Conservation (phyloP, 1,140 invertebrate genomes). For the Nephotettix cincticeps region DNA sequence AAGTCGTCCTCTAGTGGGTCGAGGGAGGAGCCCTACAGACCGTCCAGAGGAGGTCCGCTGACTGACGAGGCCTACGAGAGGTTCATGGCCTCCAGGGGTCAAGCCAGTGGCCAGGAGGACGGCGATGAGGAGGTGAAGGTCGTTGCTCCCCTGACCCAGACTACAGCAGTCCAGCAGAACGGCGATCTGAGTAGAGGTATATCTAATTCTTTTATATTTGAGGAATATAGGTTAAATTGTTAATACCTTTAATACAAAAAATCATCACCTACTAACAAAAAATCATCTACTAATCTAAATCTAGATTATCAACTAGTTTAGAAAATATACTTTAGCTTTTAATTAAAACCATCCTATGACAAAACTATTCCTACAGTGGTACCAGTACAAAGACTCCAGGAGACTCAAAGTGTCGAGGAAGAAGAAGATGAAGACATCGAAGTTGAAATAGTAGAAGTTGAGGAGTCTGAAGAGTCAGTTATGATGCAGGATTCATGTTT, state of each 20-base stretch:
- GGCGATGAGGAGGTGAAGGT: slow-evolving; percentile 36
- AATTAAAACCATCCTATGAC: not conserved
- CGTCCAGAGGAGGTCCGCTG: not conserved
- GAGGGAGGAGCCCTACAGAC: not conserved
- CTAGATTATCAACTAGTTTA: too few relatives aligned
- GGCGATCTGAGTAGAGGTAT: slow-evolving; percentile 37
- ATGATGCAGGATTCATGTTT: slow-evolving; percentile 80
- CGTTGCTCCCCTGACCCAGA: not conserved
- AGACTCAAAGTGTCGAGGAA: slow-evolving; percentile 26
- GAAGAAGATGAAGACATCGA: slow-evolving; percentile 74
- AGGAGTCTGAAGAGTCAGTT: slow-evolving; percentile 76
- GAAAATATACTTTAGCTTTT: too few relatives aligned
- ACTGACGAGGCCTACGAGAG: too few relatives aligned
- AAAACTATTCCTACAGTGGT: too few relatives aligned
- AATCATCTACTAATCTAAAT: too few relatives aligned
- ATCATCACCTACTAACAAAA: too few relatives aligned
- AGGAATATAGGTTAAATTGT: too few relatives aligned
- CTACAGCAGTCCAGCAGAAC: slow-evolving; percentile 12
- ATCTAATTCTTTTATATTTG: too few relatives aligned
- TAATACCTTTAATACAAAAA: too few relatives aligned
- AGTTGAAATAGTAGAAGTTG: slow-evolving; percentile 78
- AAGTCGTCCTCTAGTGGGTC: not conserved
- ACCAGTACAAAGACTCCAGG: slow-evolving; percentile 35
- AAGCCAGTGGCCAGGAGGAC: slow-evolving; percentile 30
- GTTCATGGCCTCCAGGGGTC: not conserved